Evolutionary conservation across 2,113 vertebrate genomes (phyloP), one percentile per base, ranked within the genome.

Genomic region (Chascanopsetta lugubris): DNA sequence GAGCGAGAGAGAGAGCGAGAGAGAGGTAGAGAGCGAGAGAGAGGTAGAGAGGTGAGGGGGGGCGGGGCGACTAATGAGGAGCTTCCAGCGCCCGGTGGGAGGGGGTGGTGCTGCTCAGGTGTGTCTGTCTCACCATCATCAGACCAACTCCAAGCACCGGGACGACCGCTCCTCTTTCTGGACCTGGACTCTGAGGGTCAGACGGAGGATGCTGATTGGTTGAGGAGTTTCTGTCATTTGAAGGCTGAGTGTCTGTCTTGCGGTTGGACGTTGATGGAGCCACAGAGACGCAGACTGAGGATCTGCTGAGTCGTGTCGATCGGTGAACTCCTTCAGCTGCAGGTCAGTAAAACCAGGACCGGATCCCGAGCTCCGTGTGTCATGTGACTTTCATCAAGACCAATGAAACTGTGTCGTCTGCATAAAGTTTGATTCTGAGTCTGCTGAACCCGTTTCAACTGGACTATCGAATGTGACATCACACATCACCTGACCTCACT

Each of bases 41-140:
- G 47, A 48, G n/a, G n/a, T n/a, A n/a, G n/a, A n/a, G n/a, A n/a
- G n/a, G n/a, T n/a, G n/a, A n/a, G n/a, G n/a, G n/a, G n/a, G n/a
- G n/a, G n/a, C n/a, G n/a, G 40, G 15, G 40, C 3, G 12, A 27
- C 85, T 85, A 82, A 85, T 87, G 83, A 87, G 80, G 32, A 5
- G 25, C 67, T 32, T 8, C 60, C 40, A 50, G 61, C 54, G 57
- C 38, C 10, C 0, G 9, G 13, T 42, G 9, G 46, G 4, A 13
- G 30, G 45, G 46, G 34, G n/a, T 2, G 40, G 17, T 18, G 20
- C 8, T 8, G 54, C 59, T 72, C 72, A 75, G 79, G 63, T 84
- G 82, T 77, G 10, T 2, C 20, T 40, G 55, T 25, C 40, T 29
- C 17, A 17, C 34, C 25, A 0, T 40, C 27, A 0, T 46, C 22